These are phyloP conservation scores for Ptilorrhoa leucosticta DNA, from an alignment of 2,113 vertebrate genomes.

Conservation along the genomic window DNA sequence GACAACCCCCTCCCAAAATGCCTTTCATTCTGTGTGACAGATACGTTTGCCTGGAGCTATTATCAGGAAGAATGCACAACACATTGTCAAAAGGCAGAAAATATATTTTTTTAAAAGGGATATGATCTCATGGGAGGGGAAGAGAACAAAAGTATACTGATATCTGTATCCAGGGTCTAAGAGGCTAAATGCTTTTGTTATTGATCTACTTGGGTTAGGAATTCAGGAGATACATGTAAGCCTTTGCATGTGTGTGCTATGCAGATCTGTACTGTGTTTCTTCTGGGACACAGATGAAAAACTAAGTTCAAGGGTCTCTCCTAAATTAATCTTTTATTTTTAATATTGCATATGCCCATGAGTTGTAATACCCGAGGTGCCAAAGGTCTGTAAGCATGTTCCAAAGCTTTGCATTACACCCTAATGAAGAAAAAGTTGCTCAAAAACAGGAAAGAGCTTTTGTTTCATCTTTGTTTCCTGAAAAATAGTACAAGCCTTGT, in stretches of 20 bases:
- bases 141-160: background rate
- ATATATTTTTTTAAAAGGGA: background rate
- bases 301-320: background rate
- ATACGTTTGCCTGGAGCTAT: constrained; percentile 24
- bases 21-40: constrained; percentile 2
- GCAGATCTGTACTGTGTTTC: background rate
- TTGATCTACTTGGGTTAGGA: background rate
- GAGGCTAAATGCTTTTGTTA: background rate
- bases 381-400: background rate
- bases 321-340: background rate
- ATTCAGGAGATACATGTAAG: background rate
- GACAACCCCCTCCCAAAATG: background rate
- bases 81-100: constrained; percentile 20
- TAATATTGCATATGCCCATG: background rate
- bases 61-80: constrained; percentile 19
- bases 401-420: background rate
- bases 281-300: background rate
- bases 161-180: background rate
- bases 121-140: background rate
- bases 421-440: background rate
- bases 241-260: background rate
- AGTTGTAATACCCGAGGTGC: background rate
- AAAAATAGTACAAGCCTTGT: background rate
- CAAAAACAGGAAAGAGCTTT: background rate
- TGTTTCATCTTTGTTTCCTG: background rate